Evolutionary conservation across 2,888 invertebrate species (phyloP), one percentile per base, ranked within the genome.

Genomic region (Serripes groenlandicus): DNA sequence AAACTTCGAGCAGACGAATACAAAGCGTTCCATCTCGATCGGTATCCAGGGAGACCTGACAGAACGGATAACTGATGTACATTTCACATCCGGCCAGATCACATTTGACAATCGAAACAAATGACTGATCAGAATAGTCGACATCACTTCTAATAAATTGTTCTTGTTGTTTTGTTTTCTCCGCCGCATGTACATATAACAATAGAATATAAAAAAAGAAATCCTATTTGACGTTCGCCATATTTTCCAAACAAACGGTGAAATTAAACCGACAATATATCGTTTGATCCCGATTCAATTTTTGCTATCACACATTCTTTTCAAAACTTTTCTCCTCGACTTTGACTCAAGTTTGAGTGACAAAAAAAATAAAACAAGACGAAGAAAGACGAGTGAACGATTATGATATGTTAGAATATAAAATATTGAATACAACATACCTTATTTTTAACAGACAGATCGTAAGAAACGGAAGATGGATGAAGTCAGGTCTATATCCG

Each of bases 351-450:
- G 35, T 42, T 42, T 30, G 32, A 66, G 26, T 37, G 32, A 35
- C 37, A 66, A 23, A 35, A 66, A 66, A 56, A 56, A n/a, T 11
- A 9, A 18, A 23, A 21, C 23, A 26, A 56, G 56, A 56, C 11
- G 32, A 35, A 66, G 66, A 66, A 7, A 37, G 66, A 42, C 18
- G 66, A 66, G 42, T 37, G 66, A 42, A 18, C 23, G 66, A 42
- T 23, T 34, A 66, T 66, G 28, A 66, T 66, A 66, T 26, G 66
- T 35, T 54, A 35, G 35, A 69, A 60, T 60, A 76, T 69, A 76
- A 76, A 69, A 76, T 84, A 84, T 84, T 81, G 83, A 83, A 86
- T 79, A 75, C 73, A 74, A 81, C 86, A 75, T 86, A 86, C 86
- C 86, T 86, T 83, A 76, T 78, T 75, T 70, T 74, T 58, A n/a